Evolutionary conservation across 1,140 invertebrate species (phyloP), one percentile per base, ranked within the genome.

Genomic region (Drosophila lacertosa): DNA sequence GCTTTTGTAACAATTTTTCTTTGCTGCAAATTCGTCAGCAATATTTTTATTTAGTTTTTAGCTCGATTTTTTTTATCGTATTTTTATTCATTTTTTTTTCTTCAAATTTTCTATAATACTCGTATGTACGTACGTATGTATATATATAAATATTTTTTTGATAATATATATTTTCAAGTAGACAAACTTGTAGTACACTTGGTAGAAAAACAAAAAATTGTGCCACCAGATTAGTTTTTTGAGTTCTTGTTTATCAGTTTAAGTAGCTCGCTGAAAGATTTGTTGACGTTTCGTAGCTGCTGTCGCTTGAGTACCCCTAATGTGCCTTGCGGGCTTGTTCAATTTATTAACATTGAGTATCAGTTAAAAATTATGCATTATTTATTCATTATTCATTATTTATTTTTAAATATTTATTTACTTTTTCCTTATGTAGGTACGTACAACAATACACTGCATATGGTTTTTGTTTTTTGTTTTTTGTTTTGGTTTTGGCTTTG

Each of bases 191-290:
- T 73, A 81, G 70, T 81, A 81, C 77, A 81, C 67, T 84, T 86
- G 81, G 81, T 86, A 86, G 80, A 86, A 86, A 86, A 86, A 86
- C 81, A 54, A 80, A 86, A 83, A 86, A 86, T 86, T 86, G 81
- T 86, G 81, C 81, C 81, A 81, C 81, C 77, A 88, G 81, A 86
- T 88, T 80, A 83, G 78, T 82, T 74, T 82, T 74, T 47, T 53
- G 59, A 59, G 64, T 84, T 84, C 39, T 81, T 77, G 60, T 69
- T 68, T 40, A 67, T 80, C 73, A 76, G 77, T 86, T 84, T 79
- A 33, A 50, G 74, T 75, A 77, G 78, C 78, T 58, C 73, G 78
- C 78, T 77, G 74, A 69, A 82, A 74, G 66, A 77, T 60, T 66
- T 70, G 77, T 67, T 67, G 64, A 67, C 64, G 64, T 69, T 70